phyloP scores from a whole-genome alignment of 2,113 vertebrate genomes.

The Melanostigma gelatinosum region DNA sequence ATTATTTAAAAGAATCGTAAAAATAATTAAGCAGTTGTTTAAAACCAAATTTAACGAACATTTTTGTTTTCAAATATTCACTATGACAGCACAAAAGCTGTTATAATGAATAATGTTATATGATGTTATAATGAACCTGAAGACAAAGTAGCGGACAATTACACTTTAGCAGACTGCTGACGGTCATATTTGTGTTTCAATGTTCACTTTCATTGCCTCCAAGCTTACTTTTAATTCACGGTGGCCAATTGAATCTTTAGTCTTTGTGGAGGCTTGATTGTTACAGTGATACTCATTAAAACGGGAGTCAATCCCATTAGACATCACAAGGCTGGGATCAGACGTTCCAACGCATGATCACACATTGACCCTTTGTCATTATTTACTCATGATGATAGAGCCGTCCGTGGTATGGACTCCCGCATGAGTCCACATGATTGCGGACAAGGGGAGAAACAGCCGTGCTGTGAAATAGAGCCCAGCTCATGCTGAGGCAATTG shows the following conservation, averaged over 20 bases:
- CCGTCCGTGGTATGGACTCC: slow-evolving; percentile 45
- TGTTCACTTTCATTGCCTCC: slow-evolving; percentile 14
- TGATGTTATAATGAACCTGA: slow-evolving; percentile 9
- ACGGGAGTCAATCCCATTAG: slow-evolving; percentile 31
- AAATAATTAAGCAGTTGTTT: not conserved
- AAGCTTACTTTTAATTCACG: slow-evolving; percentile 22
- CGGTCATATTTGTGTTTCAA: slow-evolving; percentile 22
- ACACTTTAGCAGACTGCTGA: not conserved
- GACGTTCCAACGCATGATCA: slow-evolving; percentile 17
- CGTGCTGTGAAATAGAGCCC: slow-evolving; percentile 63
- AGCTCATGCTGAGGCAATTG: slow-evolving; percentile 75
- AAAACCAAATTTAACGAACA: not conserved
- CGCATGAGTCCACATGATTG: slow-evolving; percentile 58
- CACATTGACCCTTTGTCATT: slow-evolving; percentile 56
- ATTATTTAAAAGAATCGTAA: not conserved
- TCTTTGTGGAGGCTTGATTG: slow-evolving; percentile 12
- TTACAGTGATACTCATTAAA: slow-evolving; percentile 22
- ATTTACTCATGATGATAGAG: slow-evolving; percentile 60
- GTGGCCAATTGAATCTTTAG: slow-evolving; percentile 2
- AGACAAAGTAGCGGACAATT: slow-evolving; percentile 23
- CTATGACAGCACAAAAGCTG: too few relatives aligned
- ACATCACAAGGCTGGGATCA: slow-evolving; percentile 16
- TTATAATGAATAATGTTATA: too few relatives aligned
- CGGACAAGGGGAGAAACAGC: slow-evolving; percentile 49
- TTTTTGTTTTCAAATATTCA: not conserved